Evolutionary conservation across 2,888 invertebrate species (phyloP).

Genomic region (Mermis nigrescens): DNA sequence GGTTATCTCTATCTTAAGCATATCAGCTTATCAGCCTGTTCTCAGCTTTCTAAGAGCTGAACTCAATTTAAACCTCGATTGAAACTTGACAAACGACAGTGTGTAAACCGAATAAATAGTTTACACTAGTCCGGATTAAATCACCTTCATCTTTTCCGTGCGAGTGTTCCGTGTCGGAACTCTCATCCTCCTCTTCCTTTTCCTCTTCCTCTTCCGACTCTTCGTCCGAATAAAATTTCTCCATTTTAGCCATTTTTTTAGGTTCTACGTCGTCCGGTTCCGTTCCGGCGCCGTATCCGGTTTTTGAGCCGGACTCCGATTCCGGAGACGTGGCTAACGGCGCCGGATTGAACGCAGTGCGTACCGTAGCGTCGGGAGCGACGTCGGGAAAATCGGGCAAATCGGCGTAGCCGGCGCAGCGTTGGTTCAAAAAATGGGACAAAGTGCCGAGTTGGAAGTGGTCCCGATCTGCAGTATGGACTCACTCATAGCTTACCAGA

Average conservation of each 20-base stretch:
- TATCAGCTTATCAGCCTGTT: too few species aligned
- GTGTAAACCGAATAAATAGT: too few species aligned
- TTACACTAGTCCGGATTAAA: too few species aligned
- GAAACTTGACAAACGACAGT: too few species aligned
- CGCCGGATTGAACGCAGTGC: conserved; percentile 44
- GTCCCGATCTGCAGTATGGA: conserved; percentile 53
- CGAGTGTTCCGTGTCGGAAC: conserved; percentile 16
- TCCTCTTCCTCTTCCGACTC: conserved; percentile 16
- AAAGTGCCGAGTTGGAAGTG: conserved; percentile 79
- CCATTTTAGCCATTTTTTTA: too few species aligned
- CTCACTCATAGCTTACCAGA: too few species aligned
- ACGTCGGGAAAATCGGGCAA: conserved; percentile 61
- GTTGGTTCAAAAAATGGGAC: conserved; percentile 72
- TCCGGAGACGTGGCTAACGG: neutral
- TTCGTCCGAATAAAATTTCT: conserved; percentile 18
- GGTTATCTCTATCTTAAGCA: too few species aligned
- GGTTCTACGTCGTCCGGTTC: neutral
- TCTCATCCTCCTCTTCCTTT: conserved; percentile 17
- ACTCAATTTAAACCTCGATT: too few species aligned
- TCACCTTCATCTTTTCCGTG: conserved; percentile 17
- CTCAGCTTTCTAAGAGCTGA: too few species aligned
- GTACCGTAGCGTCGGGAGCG: conserved; percentile 52
- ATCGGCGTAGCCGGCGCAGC: conserved; percentile 68
- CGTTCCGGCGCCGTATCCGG: conserved; percentile 7
- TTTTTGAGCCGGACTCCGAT: neutral